Evolutionary conservation across 1,140 invertebrate species (phyloP).

Genomic region (Drosophila nasuta): DNA sequence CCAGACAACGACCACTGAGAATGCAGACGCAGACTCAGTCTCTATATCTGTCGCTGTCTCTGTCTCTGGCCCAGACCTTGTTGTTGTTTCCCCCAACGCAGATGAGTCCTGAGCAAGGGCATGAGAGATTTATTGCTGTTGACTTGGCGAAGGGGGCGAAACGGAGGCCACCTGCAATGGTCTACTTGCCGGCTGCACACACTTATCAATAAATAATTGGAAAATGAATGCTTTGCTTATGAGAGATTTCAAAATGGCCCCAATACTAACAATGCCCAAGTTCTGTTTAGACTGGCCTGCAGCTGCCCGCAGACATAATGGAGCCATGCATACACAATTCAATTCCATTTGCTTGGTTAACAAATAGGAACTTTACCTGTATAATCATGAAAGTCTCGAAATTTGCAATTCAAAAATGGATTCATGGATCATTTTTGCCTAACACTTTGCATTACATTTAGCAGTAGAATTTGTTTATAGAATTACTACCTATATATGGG

Average conservation of each 20-base stretch:
- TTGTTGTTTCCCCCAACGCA: conserved; percentile 32
- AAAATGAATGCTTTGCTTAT: conserved; percentile 82
- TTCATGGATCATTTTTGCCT: neutral
- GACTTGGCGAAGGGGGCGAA: conserved; percentile 34
- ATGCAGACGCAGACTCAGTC: conserved; percentile 4
- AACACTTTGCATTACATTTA: too few species aligned
- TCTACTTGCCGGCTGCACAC: conserved; percentile 29
- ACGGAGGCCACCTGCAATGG: neutral
- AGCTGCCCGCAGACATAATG: conserved; percentile 6
- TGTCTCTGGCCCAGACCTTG: conserved; percentile 4
- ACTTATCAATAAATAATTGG: conserved; percentile 80
- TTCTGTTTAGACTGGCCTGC: neutral
- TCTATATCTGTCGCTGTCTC: neutral
- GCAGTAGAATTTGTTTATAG: neutral
- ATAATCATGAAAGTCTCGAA: neutral
- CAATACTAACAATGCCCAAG: conserved; percentile 50
- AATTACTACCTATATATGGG: neutral
- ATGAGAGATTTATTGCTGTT: conserved; percentile 70
- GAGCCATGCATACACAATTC: conserved; percentile 2
- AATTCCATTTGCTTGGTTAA: conserved; percentile 5
- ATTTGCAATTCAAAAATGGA: neutral
- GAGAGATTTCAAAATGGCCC: conserved; percentile 72
- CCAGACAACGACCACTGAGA: conserved; percentile 22
- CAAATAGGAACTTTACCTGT: neutral
- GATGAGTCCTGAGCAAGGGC: conserved; percentile 13